A percentile compares a stretch with the other conserved stretches of the same genome.
Conservation (phyloP, 2,113 vertebrate genomes). For the Chaetorhynchus papuensis region DNA sequence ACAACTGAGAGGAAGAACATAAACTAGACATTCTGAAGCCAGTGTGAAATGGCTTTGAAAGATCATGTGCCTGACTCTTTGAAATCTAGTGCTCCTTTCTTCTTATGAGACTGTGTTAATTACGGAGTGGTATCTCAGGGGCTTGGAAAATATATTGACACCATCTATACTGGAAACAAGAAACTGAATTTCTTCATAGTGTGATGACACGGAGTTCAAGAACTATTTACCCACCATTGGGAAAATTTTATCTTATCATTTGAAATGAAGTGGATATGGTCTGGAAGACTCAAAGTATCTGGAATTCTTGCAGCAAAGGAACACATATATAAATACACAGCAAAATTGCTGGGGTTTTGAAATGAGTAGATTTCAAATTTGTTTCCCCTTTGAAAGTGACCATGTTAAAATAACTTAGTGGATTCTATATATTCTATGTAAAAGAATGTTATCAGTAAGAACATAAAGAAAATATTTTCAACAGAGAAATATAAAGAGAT, state of each 20-base stretch:
- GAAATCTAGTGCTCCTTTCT: background rate
- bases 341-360: fast-evolving
- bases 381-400: background rate
- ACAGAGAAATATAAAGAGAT: background rate
- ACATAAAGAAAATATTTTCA: background rate
- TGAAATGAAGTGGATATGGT: background rate
- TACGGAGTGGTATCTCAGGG: background rate
- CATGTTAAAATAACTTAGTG: background rate
- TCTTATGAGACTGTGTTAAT: background rate
- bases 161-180: background rate
- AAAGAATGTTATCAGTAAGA: background rate
- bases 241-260: background rate
- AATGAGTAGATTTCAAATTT: background rate
- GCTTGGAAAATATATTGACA: background rate
- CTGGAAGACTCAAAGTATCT: background rate
- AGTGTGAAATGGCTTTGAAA: background rate
- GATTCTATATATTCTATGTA: background rate
- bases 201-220: background rate
- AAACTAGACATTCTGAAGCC: background rate
- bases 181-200: background rate
- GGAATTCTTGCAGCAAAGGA: background rate
- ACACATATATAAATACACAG: background rate
- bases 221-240: background rate
- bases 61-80: background rate
- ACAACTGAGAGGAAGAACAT: background rate